These are phyloP conservation scores for Polydrusus pterygomalis DNA, from an alignment of 2,888 invertebrate genomes.

Conservation along the genomic window DNA sequence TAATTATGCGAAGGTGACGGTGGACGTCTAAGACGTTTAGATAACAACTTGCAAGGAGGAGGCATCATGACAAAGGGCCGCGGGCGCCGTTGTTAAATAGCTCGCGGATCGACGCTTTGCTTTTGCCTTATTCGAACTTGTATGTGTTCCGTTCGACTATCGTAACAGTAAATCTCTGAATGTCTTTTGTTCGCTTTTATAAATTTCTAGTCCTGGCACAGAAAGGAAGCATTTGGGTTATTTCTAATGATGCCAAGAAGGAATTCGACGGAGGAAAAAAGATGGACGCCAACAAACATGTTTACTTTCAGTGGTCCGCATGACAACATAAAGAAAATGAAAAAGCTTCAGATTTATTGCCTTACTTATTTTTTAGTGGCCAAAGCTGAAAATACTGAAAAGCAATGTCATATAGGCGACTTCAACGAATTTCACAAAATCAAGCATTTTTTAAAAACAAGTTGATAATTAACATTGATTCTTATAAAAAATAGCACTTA, in stretches of 20 bases:
- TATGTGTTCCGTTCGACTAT: slow-evolving; percentile 46
- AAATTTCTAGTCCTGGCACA: slow-evolving; percentile 44
- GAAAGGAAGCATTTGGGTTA: slow-evolving; percentile 54
- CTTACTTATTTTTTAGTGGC: slow-evolving; percentile 14
- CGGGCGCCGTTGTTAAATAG: slow-evolving; percentile 57
- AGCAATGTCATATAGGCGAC: neutral
- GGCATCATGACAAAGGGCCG: slow-evolving; percentile 59
- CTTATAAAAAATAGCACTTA: no score
- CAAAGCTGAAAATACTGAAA: neutral
- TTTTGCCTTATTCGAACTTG: slow-evolving; percentile 48
- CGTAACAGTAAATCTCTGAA: slow-evolving; percentile 52
- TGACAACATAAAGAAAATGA: slow-evolving; percentile 27
- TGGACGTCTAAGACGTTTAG: slow-evolving; percentile 62
- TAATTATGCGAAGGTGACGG: slow-evolving; percentile 65
- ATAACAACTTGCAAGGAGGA: slow-evolving; percentile 62
- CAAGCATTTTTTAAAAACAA: no score
- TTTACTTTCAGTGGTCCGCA: slow-evolving; percentile 41
- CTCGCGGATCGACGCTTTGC: slow-evolving; percentile 63
- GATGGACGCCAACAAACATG: slow-evolving; percentile 41
- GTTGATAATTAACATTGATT: no score
- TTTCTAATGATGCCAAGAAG: slow-evolving; percentile 53
- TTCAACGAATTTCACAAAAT: no score
- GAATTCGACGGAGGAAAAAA: slow-evolving; percentile 37
- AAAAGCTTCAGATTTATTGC: slow-evolving; percentile 21
- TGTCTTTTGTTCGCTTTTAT: slow-evolving; percentile 54